Percentiles rank a stretch among this genome's conserved stretches.
Evolutionary conservation across 2,797 vertebrate species (phyloP).

Genomic region (Myotis findleyi): DNA sequence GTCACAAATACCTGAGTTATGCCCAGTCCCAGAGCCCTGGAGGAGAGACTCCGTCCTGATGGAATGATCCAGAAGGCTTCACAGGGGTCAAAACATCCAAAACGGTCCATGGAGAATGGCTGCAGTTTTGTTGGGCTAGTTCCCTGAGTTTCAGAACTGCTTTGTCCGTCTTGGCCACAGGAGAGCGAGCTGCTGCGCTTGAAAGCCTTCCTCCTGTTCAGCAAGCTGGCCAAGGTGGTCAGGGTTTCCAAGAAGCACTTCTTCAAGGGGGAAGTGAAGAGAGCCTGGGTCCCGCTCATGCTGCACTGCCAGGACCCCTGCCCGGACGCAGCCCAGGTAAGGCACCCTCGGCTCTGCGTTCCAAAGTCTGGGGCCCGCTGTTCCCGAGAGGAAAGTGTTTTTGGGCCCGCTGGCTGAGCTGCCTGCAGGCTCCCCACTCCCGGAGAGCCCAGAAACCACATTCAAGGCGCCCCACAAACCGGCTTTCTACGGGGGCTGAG

Average conservation of each 20-base stretch:
- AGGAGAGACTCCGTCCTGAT: neutral
- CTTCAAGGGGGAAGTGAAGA: constrained; percentile 74
- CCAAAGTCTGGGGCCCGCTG: accelerated
- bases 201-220: constrained; percentile 66
- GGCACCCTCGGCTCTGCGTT: accelerated
- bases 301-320: constrained; percentile 80
- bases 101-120: accelerated
- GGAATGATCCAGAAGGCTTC: neutral
- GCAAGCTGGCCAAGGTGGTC: constrained; percentile 63
- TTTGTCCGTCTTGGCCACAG: neutral
- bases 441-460: neutral
- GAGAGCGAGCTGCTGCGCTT: constrained; percentile 59
- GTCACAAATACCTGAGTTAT: accelerated
- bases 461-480: accelerated
- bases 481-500: accelerated
- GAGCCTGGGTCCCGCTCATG: constrained; percentile 73
- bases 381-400: neutral
- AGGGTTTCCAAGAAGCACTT: constrained; percentile 66
- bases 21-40: too few species aligned
- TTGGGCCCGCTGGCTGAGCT: neutral
- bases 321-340: constrained; percentile 26
- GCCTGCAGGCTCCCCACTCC: neutral
- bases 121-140: neutral
- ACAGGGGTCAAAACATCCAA: accelerated
- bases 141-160: accelerated